Percentiles rank a stretch among this genome's conserved stretches.
These are phyloP conservation scores for Ctenopoma kingsleyae DNA, from an alignment of 2,797 vertebrate species.

Conservation along the genomic window DNA sequence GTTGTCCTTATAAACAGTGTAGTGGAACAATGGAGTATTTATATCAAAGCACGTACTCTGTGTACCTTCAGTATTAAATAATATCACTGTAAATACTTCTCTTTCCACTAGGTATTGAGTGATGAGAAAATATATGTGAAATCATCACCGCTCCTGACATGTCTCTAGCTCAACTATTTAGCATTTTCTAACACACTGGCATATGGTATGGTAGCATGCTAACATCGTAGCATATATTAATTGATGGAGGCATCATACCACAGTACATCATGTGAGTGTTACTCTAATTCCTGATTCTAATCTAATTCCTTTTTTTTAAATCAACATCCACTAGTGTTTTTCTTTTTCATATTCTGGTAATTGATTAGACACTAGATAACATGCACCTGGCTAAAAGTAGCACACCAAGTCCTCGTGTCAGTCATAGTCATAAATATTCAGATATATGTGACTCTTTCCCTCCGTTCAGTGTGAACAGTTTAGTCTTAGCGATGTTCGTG, in stretches of 20 bases:
- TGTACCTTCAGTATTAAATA: background rate
- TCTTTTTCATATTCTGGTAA: too few relatives aligned
- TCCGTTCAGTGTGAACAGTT: background rate
- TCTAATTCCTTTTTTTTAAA: too few relatives aligned
- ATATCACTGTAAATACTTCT: background rate
- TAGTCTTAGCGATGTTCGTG: too few relatives aligned
- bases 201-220: background rate
- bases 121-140: background rate
- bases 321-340: too few relatives aligned
- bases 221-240: background rate
- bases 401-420: background rate
- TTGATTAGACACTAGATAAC: too few relatives aligned
- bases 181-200: background rate
- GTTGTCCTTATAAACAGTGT: background rate
- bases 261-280: too few relatives aligned
- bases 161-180: background rate
- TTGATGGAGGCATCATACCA: background rate
- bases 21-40: conserved; percentile 17
- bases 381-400: too few relatives aligned
- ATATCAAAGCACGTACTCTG: background rate
- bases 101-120: background rate
- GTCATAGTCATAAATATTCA: too few relatives aligned
- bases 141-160: background rate
- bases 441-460: too few relatives aligned
- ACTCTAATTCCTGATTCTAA: too few relatives aligned